Percentiles rank a stretch among this genome's conserved stretches.
These are phyloP conservation scores for Hyppa rectilinea DNA, from an alignment of 2,888 invertebrate genomes.

Conservation along the genomic window DNA sequence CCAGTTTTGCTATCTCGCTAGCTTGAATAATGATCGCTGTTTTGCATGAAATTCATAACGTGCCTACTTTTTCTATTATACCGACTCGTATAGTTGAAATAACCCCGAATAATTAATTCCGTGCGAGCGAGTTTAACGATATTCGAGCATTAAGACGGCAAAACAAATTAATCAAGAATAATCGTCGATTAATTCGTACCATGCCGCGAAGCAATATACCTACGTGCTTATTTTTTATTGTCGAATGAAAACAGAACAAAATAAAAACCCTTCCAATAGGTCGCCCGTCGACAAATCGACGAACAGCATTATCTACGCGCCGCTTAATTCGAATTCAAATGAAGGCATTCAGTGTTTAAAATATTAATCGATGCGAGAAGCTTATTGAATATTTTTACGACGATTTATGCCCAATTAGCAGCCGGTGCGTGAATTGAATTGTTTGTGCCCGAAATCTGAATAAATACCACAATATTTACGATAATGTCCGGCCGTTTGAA, in stretches of 20 bases:
- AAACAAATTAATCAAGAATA: conserved; percentile 76
- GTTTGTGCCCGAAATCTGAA: conserved; percentile 89
- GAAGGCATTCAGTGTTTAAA: conserved; percentile 84
- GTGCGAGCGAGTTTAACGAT: conserved; percentile 73
- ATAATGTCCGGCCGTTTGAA: conserved; percentile 87
- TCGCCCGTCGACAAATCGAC: conserved; percentile 80
- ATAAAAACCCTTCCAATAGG: conserved; percentile 75
- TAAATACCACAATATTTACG: conserved; percentile 91
- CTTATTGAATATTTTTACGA: conserved; percentile 89
- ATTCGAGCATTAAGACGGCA: conserved; percentile 70
- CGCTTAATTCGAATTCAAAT: conserved; percentile 85
- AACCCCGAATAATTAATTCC: conserved; percentile 73
- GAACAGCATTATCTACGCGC: conserved; percentile 81
- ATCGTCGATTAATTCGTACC: conserved; percentile 69
- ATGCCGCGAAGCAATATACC: conserved; percentile 66
- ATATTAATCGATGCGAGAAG: conserved; percentile 88
- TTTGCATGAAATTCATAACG: conserved; percentile 76
- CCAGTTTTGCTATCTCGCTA: conserved; percentile 75
- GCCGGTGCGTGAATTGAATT: conserved; percentile 90
- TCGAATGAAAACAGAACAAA: conserved; percentile 69
- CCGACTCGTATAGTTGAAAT: conserved; percentile 68
- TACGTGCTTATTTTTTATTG: conserved; percentile 61
- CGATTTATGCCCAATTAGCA: conserved; percentile 90
- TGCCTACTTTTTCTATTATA: conserved; percentile 66
- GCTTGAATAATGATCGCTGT: conserved; percentile 75